Evolutionary conservation across 2,113 vertebrate species (phyloP).

Genomic region (Chlorodrepanis virens): DNA sequence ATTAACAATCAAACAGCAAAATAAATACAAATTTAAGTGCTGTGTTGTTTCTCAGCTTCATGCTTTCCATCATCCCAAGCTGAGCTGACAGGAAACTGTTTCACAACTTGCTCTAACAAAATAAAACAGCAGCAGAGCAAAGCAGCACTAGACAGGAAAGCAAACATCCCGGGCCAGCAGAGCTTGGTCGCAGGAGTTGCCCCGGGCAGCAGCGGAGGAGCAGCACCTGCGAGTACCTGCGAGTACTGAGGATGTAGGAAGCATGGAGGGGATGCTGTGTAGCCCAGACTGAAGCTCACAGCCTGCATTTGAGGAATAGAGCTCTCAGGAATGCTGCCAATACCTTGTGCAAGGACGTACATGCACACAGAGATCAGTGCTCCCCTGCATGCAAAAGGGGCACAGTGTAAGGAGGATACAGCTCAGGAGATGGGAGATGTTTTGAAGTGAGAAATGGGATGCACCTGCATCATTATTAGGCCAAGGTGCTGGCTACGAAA

Average conservation of each 20-base stretch:
- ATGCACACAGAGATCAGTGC: not conserved
- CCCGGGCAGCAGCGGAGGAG: not conserved
- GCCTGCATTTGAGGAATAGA: not conserved
- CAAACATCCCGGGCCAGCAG: not conserved
- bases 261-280: not conserved
- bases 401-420: not conserved
- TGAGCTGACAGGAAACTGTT: slow-evolving; percentile 11
- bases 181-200: not conserved
- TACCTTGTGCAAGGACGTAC: not conserved
- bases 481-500: not conserved
- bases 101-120: not conserved
- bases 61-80: not conserved
- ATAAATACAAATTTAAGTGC: not conserved
- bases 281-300: not conserved
- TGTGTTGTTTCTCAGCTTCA: not conserved
- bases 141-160: not conserved
- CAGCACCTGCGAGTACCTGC: not conserved
- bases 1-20: not conserved
- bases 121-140: not conserved
- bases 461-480: not conserved
- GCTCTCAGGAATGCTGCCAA: not conserved
- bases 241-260: not conserved
- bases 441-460: not conserved
- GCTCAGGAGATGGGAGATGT: not conserved
- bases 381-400: rapidly evolving